Percentiles rank a stretch among this genome's conserved stretches.
These are phyloP conservation scores for Phodopus roborovskii DNA, from an alignment of 2,113 vertebrate species.

Conservation along the genomic window DNA sequence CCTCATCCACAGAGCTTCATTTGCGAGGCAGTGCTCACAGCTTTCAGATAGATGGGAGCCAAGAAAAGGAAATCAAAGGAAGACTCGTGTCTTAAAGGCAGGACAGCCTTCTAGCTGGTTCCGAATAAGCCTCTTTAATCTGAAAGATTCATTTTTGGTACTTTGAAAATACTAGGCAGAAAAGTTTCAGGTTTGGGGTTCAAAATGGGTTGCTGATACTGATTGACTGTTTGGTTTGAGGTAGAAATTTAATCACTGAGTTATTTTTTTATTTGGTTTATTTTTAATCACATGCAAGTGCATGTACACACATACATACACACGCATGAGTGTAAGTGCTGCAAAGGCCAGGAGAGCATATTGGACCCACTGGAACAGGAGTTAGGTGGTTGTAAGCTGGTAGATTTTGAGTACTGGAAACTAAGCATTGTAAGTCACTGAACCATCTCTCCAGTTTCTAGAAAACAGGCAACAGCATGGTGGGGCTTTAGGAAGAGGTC, in stretches of 20 bases:
- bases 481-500: not conserved
- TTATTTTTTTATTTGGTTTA: not conserved
- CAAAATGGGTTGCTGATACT: not conserved
- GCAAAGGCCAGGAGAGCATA: not conserved
- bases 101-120: slow-evolving; percentile 44
- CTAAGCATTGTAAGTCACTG: not conserved
- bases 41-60: slow-evolving; percentile 48
- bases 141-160: slow-evolving; percentile 45
- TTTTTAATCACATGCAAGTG: not conserved
- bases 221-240: not conserved
- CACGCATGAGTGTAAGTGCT: not conserved
- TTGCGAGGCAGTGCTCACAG: slow-evolving; percentile 59
- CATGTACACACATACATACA: not conserved
- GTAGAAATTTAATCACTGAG: not conserved
- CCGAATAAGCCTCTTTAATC: slow-evolving; percentile 61
- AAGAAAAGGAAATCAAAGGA: slow-evolving; percentile 68
- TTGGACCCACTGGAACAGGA: not conserved
- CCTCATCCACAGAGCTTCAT: slow-evolving; percentile 66
- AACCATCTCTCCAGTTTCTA: not conserved
- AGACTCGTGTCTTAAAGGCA: slow-evolving; percentile 60
- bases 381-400: not conserved
- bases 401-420: not conserved
- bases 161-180: not conserved
- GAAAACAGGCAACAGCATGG: not conserved
- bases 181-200: not conserved